These are phyloP conservation scores for Piezodorus guildinii DNA, from an alignment of 1,140 invertebrate genomes.

Conservation along the genomic window DNA sequence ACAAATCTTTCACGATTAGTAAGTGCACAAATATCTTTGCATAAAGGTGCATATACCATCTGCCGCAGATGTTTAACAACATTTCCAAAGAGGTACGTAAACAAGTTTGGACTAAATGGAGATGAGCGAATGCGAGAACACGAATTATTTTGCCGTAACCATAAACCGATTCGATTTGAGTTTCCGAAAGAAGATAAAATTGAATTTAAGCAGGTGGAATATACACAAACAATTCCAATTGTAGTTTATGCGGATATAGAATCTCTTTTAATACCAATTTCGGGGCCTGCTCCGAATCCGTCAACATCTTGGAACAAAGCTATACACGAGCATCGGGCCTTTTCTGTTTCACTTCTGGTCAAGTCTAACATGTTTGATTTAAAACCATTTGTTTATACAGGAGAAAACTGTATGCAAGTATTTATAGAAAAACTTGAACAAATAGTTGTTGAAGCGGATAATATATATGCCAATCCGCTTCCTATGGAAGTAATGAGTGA, in stretches of 20 bases:
- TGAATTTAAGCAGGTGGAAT: conserved; percentile 2
- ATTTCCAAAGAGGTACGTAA: too few relatives aligned
- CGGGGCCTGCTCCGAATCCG: background rate
- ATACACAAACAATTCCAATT: background rate
- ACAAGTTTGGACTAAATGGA: too few relatives aligned
- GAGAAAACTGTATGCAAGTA: background rate
- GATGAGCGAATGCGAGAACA: background rate
- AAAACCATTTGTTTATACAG: background rate
- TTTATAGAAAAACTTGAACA: background rate
- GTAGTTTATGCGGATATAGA: background rate
- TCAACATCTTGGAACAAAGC: background rate
- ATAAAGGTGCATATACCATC: too few relatives aligned
- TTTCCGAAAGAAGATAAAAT: conserved; percentile 4
- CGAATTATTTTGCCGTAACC: background rate
- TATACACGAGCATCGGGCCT: background rate
- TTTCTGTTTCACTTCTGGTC: background rate
- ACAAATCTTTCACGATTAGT: too few relatives aligned
- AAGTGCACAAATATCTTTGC: too few relatives aligned
- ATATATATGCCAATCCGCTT: background rate
- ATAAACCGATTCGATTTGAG: background rate
- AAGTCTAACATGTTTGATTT: background rate
- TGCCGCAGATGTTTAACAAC: too few relatives aligned
- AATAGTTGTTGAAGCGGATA: background rate
- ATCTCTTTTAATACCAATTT: background rate
- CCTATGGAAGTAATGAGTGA: background rate